These are phyloP conservation scores for Zelleria hepariella DNA, from an alignment of 2,888 invertebrate species.

Conservation along the genomic window DNA sequence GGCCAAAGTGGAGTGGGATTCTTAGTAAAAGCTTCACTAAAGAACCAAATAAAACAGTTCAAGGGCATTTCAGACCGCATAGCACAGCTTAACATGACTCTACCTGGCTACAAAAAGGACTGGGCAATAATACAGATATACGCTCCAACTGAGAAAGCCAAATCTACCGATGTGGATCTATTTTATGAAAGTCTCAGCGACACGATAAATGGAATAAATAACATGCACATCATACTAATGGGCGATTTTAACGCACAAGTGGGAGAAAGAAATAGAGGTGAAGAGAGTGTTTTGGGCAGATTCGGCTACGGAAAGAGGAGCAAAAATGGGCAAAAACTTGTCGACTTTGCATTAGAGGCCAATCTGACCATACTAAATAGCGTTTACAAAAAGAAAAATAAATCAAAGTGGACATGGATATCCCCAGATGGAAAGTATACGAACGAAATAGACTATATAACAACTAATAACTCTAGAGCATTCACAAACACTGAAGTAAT, in stretches of 20 bases:
- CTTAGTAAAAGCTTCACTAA: conserved; percentile 12
- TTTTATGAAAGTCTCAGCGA: conserved; percentile 12
- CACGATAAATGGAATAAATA: conserved; percentile 6
- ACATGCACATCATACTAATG: conserved; percentile 14
- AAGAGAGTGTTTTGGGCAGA: neutral
- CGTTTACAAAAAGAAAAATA: neutral
- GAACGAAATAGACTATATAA: too few relatives aligned
- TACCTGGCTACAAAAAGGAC: conserved; percentile 9
- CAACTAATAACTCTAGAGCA: neutral
- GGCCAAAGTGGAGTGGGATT: conserved; percentile 7
- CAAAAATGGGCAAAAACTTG: neutral
- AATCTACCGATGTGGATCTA: conserved; percentile 3
- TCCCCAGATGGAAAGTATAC: conserved; percentile 18
- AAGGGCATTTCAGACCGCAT: conserved; percentile 15
- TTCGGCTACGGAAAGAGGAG: neutral
- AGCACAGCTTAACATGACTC: conserved; percentile 13
- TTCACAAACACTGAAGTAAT: neutral
- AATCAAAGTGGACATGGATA: neutral
- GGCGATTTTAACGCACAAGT: conserved; percentile 11
- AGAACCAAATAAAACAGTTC: conserved; percentile 13
- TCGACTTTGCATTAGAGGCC: neutral
- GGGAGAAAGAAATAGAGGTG: neutral
- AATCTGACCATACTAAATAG: neutral
- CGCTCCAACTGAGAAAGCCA: conserved; percentile 17
- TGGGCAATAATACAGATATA: conserved; percentile 14